A percentile compares a stretch with the other conserved stretches of the same genome.
These are phyloP conservation scores for Proisotoma minuta DNA, from an alignment of 2,888 invertebrate genomes.

Conservation along the genomic window DNA sequence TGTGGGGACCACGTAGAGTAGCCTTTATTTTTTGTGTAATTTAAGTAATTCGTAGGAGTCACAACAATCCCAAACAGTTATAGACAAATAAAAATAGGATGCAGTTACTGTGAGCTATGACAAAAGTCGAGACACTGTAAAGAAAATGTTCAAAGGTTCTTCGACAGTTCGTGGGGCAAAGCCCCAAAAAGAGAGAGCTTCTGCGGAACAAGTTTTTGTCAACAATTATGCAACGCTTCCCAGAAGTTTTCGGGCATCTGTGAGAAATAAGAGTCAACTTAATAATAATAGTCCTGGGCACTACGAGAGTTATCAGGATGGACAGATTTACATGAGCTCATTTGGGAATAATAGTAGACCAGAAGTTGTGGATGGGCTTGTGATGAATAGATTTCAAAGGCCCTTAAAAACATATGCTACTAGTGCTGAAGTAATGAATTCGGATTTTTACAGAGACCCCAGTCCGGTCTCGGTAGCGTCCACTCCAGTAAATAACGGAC, in stretches of 20 bases:
- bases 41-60: too few species aligned
- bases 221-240: slow-evolving; percentile 2
- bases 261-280: neutral
- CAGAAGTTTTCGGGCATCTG: neutral
- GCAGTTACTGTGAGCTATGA: too few species aligned
- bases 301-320: neutral
- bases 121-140: too few species aligned
- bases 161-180: slow-evolving; percentile 2
- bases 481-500: neutral
- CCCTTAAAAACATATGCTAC: neutral
- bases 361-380: slow-evolving; percentile 12
- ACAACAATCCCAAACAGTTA: too few species aligned
- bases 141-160: neutral
- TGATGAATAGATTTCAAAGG: slow-evolving; percentile 7
- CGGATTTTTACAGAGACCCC: slow-evolving; percentile 12
- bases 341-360: neutral
- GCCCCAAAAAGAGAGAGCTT: neutral
- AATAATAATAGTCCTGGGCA: too few species aligned
- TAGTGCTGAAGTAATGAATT: slow-evolving; percentile 5
- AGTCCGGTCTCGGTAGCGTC: neutral
- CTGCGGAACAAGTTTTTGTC: slow-evolving; percentile 7
- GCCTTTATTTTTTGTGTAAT: too few species aligned
- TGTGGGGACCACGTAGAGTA: too few species aligned
- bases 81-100: too few species aligned
- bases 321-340: neutral